Base-by-base conservation (phyloP, 2,888 invertebrate species). In the Cyclophora punctaria region DNA sequence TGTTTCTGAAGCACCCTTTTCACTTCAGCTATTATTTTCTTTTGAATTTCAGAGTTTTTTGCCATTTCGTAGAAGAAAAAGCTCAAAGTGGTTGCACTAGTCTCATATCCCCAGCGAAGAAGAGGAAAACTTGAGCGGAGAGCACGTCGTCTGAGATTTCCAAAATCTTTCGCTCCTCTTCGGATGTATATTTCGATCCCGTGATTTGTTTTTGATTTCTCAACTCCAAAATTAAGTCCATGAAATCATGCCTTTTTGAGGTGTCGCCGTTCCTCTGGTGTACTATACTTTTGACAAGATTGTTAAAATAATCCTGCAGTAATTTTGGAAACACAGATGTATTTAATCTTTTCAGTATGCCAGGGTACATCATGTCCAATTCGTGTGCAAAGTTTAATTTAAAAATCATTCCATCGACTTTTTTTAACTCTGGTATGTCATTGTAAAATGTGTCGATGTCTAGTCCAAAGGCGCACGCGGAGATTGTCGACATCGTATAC, bases 81-180 rank as follows among this genome's bases (percentile, higher is more conserved):
- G 1, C 74, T 53, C 58, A 85, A 68, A 0, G 80, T 77, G 0
- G 80, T 77, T 0, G 87, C 79, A 41, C 78, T 80, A 0, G 87
- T 86, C 53, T 88, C 88, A 53, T 80, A 89, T 0, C 89, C 89
- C 4, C 89, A 2, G 67, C 64, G 49, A 81, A 86, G 57, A 89
- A 83, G 33, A 84, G 65, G 56, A 83, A 79, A 3, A 78, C 77
- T 59, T 88, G 84, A 0, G 84, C 78, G 4, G 74, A 69, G 5
- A 83, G 75, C 0, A 79, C 46, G 4, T 60, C 64, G 0, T 81
- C 73, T 3, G 73, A 72, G 4, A 81, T 53, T 52, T 73, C 69
- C 35, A 75, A 5, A 3, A 48, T 34, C 2, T 52, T 33, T 2
- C 57, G 48, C 40, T 58, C 46, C 4, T 62, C 55, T 4, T 59